These are phyloP conservation scores for Crenuchus spilurus DNA, from an alignment of 2,797 vertebrate genomes.

Conservation along the genomic window DNA sequence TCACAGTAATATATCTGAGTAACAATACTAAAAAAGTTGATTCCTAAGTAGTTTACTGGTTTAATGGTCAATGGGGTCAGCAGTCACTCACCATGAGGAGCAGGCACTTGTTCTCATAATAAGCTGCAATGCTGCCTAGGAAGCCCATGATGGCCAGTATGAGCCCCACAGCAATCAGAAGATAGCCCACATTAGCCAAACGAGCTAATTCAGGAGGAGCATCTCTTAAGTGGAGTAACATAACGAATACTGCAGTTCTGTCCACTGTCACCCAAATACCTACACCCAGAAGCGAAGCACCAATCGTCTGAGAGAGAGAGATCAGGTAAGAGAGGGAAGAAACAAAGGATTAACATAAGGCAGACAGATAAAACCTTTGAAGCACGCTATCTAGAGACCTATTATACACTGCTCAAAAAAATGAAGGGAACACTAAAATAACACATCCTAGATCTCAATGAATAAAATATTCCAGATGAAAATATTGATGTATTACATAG, in stretches of 20 bases:
- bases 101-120: conserved; percentile 79
- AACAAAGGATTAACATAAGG: background rate
- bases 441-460: too few relatives aligned
- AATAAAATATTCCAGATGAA: too few relatives aligned
- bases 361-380: background rate
- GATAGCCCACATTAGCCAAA: conserved; percentile 69
- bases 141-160: conserved; percentile 79
- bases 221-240: too few relatives aligned
- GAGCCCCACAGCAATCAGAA: conserved; percentile 75
- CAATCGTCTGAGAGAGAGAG: conserved; percentile 70
- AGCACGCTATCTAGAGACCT: too few relatives aligned
- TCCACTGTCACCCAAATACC: conserved; percentile 81
- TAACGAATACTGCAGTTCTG: conserved; percentile 63
- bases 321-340: background rate
- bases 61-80: background rate
- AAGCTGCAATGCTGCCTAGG: conserved; percentile 81
- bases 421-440: too few relatives aligned
- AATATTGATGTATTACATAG: too few relatives aligned
- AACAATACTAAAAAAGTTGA: too few relatives aligned
- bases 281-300: conserved; percentile 68
- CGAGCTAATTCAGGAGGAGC: conserved; percentile 53
- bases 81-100: conserved; percentile 75
- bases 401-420: too few relatives aligned
- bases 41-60: too few relatives aligned
- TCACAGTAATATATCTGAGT: too few relatives aligned